phyloP scores from a whole-genome alignment of 1,140 invertebrate species.

The Papilio polyxenes region DNA sequence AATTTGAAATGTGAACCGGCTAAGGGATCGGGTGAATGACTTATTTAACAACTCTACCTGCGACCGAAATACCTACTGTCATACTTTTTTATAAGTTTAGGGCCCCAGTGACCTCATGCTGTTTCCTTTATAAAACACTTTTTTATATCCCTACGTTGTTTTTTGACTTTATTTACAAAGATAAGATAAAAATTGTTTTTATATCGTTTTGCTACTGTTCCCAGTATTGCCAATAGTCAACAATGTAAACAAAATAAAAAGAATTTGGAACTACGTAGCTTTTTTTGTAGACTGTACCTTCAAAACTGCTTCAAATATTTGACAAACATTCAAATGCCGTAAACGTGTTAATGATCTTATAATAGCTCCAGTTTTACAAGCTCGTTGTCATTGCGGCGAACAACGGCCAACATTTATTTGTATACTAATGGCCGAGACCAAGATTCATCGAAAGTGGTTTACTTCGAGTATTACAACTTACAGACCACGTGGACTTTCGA shows the following conservation, averaged over 20 bases:
- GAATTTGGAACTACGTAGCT: not conserved
- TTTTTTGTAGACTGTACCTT: not conserved
- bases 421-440: conserved; percentile 42
- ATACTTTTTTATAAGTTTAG: conserved; percentile 34
- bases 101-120: conserved; percentile 29
- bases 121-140: not conserved
- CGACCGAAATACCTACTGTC: conserved; percentile 18
- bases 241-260: not conserved
- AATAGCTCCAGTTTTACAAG: conserved; percentile 53
- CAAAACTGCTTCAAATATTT: conserved; percentile 14
- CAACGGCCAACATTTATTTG: not conserved
- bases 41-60: conserved; percentile 41
- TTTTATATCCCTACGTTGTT: not conserved
- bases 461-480: conserved; percentile 37
- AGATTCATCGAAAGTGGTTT: conserved; percentile 58
- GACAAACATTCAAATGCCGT: conserved; percentile 37
- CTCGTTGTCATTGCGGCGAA: conserved; percentile 20
- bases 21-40: conserved; percentile 41
- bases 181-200: not conserved
- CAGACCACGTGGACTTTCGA: conserved; percentile 50
- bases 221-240: not conserved
- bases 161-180: not conserved
- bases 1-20: conserved; percentile 12
- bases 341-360: conserved; percentile 45
- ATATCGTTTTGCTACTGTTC: not conserved